Conservation (phyloP, 2,888 invertebrate genomes). For the Nesidiocoris tenuis region DNA sequence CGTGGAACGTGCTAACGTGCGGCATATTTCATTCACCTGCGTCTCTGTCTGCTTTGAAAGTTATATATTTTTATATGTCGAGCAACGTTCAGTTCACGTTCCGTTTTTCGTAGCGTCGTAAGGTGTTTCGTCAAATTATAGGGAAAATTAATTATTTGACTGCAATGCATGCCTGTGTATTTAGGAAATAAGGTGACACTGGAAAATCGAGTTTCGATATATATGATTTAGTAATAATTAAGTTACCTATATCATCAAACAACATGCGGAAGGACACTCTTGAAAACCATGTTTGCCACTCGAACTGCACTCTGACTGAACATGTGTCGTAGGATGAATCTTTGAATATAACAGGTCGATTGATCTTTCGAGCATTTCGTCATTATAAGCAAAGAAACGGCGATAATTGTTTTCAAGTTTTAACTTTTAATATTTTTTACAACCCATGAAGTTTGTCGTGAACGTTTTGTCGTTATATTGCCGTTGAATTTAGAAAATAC, state of each 20-base stretch:
- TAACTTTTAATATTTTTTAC: not conserved
- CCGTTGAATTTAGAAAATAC: not conserved
- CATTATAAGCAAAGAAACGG: not conserved
- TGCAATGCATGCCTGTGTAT: constrained; percentile 36
- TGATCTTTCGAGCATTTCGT: not conserved
- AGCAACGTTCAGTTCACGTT: constrained; percentile 31
- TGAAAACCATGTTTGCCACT: not conserved
- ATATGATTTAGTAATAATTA: too few relatives aligned
- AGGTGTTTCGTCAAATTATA: constrained; percentile 40
- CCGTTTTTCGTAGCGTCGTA: constrained; percentile 33
- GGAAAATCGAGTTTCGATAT: too few relatives aligned
- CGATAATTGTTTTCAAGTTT: not conserved
- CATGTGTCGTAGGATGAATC: not conserved
- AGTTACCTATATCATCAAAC: too few relatives aligned
- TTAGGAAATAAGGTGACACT: constrained; percentile 22
- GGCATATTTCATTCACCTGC: constrained; percentile 22
- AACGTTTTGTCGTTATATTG: not conserved
- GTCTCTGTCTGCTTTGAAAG: constrained; percentile 35
- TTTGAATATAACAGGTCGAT: not conserved
- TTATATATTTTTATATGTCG: constrained; percentile 34
- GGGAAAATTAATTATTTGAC: constrained; percentile 38
- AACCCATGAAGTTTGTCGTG: not conserved
- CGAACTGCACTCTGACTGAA: not conserved
- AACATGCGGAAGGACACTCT: too few relatives aligned
- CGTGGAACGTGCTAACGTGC: not conserved